Conservation (phyloP, 2,113 vertebrate genomes). For the Eidolon helvum region DNA sequence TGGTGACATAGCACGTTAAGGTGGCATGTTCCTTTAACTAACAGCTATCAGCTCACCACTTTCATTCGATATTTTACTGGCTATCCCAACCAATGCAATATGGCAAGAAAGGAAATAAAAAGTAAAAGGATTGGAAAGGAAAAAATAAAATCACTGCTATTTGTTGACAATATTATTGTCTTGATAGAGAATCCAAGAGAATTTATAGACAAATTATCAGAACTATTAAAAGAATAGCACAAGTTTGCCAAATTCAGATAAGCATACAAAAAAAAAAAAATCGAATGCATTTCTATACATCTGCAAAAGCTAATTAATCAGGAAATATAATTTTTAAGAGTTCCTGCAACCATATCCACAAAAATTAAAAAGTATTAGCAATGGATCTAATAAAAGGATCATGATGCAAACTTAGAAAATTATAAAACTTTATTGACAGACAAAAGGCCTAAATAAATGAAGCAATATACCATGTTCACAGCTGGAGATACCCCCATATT, state of each 20-base stretch:
- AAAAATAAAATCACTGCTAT: slow-evolving; percentile 6
- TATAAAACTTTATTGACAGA: not conserved
- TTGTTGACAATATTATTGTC: not conserved
- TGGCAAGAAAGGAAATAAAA: not conserved
- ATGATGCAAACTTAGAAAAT: not conserved
- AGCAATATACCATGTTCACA: not conserved
- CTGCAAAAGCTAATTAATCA: not conserved
- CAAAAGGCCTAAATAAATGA: not conserved
- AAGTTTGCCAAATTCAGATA: not conserved
- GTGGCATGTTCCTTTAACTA: not conserved
- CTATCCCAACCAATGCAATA: not conserved
- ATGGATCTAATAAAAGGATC: not conserved
- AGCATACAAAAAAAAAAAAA: not conserved
- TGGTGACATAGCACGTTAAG: not conserved
- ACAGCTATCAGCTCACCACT: not conserved
- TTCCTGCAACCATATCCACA: not conserved
- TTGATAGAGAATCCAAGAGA: not conserved
- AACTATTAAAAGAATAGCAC: not conserved
- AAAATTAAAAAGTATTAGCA: not conserved
- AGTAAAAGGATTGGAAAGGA: not conserved
- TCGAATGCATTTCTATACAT: not conserved
- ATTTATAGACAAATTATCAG: not conserved
- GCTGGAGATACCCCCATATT: not conserved
- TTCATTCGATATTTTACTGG: not conserved
- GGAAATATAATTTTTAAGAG: not conserved